Base-by-base conservation (phyloP, 2,113 vertebrate genomes). In the Panthera uncia region DNA sequence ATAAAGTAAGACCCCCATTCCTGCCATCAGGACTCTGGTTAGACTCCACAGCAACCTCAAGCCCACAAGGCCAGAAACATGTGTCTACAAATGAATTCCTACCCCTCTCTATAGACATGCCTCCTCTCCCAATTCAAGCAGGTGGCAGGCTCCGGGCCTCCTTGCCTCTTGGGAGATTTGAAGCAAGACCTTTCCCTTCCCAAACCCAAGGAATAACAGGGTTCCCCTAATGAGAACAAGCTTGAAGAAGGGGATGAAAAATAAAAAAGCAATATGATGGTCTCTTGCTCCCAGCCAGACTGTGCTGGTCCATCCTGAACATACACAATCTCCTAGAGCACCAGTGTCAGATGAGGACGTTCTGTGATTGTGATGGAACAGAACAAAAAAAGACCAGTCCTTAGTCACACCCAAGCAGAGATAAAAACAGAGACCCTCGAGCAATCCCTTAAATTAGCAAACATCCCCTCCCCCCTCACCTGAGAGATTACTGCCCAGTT, bases 401-500 rank as follows among this genome's bases (percentile, higher is more conserved):
- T 90, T 36, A 19, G 8, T 74, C 68, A 45, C 23, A n/a, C 12
- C 31, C 86, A 52, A 61, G 65, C 16, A 84, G 31, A 33, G n/a
- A 33, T 7, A 50, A 41, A 45, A 66, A n/a, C 69, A n/a, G 4
- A 38, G 50, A 84, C 69, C 14, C 36, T 63, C 8, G 18, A 13
- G 25, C 27, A 52, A 52, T 69, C n/a, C 23, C n/a, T 57, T 33
- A 23, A 61, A 38, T 8, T 14, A 76, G 11, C 80, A 78, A 48
- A 19, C 29, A 48, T 31, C 13, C 36, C 36, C 36, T 76, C 19
- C 78, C 1, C 5, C 18, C 48, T 29, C 15, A 38, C 68, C 18
- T 3, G 27, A 55, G 27, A 1, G 21, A 29, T 21, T 18, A 4
- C 0, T 0, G 3, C 66, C 25, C 41, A 14, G 3, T 6, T 52